These are phyloP conservation scores for Amblyopsis rosae DNA, from an alignment of 2,113 vertebrate genomes.

Conservation along the genomic window DNA sequence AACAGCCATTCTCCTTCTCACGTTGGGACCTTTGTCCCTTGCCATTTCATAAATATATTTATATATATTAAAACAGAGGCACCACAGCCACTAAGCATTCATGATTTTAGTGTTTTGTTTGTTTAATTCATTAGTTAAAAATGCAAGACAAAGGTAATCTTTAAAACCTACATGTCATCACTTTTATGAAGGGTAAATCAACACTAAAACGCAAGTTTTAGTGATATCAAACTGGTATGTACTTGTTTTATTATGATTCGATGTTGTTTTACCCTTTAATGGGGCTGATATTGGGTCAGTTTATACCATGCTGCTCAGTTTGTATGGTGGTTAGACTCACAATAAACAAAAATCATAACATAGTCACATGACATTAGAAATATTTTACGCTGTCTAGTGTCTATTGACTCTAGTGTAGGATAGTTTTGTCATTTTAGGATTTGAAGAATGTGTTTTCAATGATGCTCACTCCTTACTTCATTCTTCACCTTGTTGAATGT, in stretches of 20 bases:
- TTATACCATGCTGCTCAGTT: not conserved
- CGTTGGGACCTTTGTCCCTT: conserved; percentile 8
- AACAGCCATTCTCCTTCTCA: conserved; percentile 31
- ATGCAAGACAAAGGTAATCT: not conserved
- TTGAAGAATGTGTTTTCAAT: not conserved
- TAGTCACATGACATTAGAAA: conserved; percentile 19
- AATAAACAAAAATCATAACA: not conserved
- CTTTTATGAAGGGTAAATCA: no score
- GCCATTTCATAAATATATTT: conserved; percentile 22
- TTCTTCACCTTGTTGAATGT: not conserved
- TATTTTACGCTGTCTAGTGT: conserved; percentile 43
- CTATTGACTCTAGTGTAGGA: conserved; percentile 19
- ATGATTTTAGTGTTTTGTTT: conserved; percentile 27
- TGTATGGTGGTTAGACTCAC: not conserved
- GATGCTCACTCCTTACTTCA: conserved; percentile 13
- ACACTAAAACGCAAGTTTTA: no score
- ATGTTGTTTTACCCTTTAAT: not conserved
- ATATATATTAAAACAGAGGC: conserved; percentile 17
- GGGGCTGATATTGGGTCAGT: conserved; percentile 16
- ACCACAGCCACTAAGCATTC: conserved; percentile 3
- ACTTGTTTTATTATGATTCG: no score
- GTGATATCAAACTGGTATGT: no score
- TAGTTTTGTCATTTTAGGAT: conserved; percentile 5
- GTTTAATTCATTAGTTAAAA: conserved; percentile 31
- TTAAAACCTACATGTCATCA: no score